Evolutionary conservation across 2,797 vertebrate species (phyloP).

Genomic region (Propithecus deckenii): DNA sequence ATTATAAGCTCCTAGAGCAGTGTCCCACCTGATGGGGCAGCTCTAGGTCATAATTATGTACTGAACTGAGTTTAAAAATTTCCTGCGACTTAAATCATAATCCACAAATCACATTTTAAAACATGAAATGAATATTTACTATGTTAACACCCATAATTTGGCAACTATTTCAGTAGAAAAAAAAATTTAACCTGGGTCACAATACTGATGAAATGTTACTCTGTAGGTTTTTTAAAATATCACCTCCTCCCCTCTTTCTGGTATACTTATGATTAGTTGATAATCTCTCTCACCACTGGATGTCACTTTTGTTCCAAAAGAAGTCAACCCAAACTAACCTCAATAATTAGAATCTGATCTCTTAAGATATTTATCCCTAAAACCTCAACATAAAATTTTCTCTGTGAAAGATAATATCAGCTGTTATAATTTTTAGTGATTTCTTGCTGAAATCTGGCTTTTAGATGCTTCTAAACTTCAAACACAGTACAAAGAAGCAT

Average conservation of each 20-base stretch:
- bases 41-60: not conserved
- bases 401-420: slow-evolving; percentile 26
- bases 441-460: not conserved
- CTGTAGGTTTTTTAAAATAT: not conserved
- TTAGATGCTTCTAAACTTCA: slow-evolving; percentile 10
- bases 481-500: not conserved
- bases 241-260: not conserved
- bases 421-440: not conserved
- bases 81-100: slow-evolving; percentile 24
- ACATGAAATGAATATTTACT: not conserved
- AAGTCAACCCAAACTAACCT: slow-evolving; percentile 59
- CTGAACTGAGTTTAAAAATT: slow-evolving; percentile 1
- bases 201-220: not conserved
- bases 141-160: not conserved
- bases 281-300: slow-evolving; percentile 71
- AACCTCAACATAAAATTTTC: slow-evolving; percentile 17
- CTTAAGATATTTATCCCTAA: slow-evolving; percentile 56
- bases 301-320: slow-evolving; percentile 67
- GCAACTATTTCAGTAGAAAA: not conserved
- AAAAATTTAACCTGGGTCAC: not conserved
- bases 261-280: not conserved
- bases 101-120: not conserved
- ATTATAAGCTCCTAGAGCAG: not conserved
- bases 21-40: not conserved
- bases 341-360: slow-evolving; percentile 51